A percentile compares a stretch with the other conserved stretches of the same genome.
Conservation (phyloP, 2,113 vertebrate species). For the Canis aureus region DNA sequence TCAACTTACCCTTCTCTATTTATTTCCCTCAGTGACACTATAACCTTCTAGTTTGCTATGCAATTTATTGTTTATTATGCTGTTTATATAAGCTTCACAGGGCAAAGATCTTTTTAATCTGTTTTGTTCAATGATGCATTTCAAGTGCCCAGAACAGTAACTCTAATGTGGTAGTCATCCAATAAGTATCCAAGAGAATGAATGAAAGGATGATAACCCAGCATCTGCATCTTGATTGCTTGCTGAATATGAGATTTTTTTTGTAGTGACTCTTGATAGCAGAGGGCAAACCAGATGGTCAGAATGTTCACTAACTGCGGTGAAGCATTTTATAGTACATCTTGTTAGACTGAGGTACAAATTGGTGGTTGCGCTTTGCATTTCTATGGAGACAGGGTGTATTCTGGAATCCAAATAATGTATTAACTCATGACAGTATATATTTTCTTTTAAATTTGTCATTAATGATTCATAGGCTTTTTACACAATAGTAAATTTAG, state of each 20-base stretch:
- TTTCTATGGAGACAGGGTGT: not conserved
- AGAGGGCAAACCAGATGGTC: conserved; percentile 22
- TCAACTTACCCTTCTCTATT: not conserved
- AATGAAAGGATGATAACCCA: conserved; percentile 3
- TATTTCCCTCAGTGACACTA: not conserved
- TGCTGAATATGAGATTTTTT: not conserved
- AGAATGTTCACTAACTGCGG: not conserved
- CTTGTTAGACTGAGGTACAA: not conserved
- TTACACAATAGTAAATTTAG: not conserved
- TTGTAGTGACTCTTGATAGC: not conserved
- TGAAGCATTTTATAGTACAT: not conserved
- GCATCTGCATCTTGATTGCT: not conserved
- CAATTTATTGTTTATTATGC: not conserved
- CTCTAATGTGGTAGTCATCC: not conserved
- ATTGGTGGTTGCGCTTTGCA: not conserved
- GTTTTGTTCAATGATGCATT: conserved; percentile 44
- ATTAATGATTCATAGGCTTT: not conserved
- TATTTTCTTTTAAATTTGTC: not conserved
- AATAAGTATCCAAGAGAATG: not conserved
- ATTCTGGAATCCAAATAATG: not conserved
- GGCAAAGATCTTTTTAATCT: not conserved
- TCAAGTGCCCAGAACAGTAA: not conserved
- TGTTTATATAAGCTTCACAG: not conserved
- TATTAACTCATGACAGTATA: not conserved
- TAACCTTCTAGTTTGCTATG: not conserved